Conservation (phyloP, 2,888 invertebrate genomes). For the Meteorus colon region DNA sequence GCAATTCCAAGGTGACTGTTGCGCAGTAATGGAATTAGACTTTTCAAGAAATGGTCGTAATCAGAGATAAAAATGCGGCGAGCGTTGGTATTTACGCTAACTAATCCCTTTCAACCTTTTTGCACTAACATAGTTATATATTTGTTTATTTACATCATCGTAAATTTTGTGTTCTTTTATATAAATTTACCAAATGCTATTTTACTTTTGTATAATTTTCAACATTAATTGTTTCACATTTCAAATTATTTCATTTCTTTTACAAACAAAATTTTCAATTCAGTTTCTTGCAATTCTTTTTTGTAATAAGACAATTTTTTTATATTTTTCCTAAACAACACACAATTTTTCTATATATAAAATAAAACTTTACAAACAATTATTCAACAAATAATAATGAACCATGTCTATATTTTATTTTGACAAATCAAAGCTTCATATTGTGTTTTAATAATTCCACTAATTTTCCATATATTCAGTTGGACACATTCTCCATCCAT, state of each 20-base stretch:
- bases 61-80: constrained; percentile 69
- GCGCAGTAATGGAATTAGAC: constrained; percentile 63
- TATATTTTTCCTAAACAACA: too few species aligned
- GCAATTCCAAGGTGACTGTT: constrained; percentile 43
- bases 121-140: constrained; percentile 23
- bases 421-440: not conserved
- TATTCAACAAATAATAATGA: not conserved
- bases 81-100: constrained; percentile 69
- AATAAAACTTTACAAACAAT: too few species aligned
- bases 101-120: constrained; percentile 67
- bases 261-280: too few species aligned
- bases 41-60: constrained; percentile 65
- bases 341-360: too few species aligned
- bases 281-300: too few species aligned
- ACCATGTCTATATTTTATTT: not conserved
- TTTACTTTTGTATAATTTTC: not conserved
- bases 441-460: constrained; percentile 28
- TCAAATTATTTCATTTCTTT: too few species aligned
- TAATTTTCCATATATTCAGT: constrained; percentile 33
- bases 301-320: too few species aligned
- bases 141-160: not conserved
- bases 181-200: not conserved
- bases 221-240: not conserved
- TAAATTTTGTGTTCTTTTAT: constrained; percentile 14
- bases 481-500: constrained; percentile 23